Conservation (phyloP, 2,113 vertebrate genomes). For the cat (Felis catus) region F.catus_Fca126_mat1.0 CM031426.1:6603001-6603500, state of each 20-base stretch:
- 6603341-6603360: background rate
- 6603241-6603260: no score
- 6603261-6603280: background rate
- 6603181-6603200: no score
- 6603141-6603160: no score
- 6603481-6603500: background rate
- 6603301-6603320: background rate
- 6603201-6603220: no score
- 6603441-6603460: background rate
- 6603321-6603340: background rate
- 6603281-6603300: background rate
- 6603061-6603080: no score
- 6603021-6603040: no score
- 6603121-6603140: no score
- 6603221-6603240: no score
- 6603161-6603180: no score
- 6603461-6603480: background rate
- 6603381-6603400: background rate
- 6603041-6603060: no score
- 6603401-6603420: background rate
- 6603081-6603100: no score
- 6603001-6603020: background rate
- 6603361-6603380: no score
- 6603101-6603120: fast-evolving
- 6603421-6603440: background rate